Conservation (phyloP, 2,888 invertebrate species). For the Hypercompe scribonia region DNA sequence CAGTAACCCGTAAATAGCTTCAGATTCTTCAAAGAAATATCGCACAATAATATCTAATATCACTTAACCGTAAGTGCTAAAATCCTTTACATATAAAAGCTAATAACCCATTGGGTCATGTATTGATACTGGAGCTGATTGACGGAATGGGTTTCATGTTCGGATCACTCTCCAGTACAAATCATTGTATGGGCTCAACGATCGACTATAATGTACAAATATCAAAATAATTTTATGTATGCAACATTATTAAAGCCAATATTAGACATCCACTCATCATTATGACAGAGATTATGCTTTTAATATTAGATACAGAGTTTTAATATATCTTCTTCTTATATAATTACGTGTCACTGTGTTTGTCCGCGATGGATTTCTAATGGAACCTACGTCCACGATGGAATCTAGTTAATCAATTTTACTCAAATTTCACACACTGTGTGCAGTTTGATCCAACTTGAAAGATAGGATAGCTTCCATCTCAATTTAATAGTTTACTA, state of each 20-base stretch:
- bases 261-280: neutral
- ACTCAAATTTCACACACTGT: too few species aligned
- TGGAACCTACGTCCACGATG: too few species aligned
- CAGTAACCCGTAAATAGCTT: conserved; percentile 11
- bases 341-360: too few species aligned
- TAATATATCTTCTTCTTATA: too few species aligned
- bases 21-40: conserved; percentile 9
- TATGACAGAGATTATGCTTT: too few species aligned
- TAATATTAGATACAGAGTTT: too few species aligned
- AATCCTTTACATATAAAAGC: conserved; percentile 9
- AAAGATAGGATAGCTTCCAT: too few species aligned
- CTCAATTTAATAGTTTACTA: too few species aligned
- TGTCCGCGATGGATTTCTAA: too few species aligned
- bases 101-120: conserved; percentile 6
- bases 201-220: neutral
- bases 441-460: too few species aligned
- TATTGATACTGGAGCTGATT: conserved; percentile 15
- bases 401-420: too few species aligned
- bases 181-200: neutral
- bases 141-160: conserved; percentile 14
- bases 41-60: neutral
- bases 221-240: neutral
- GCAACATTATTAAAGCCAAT: neutral
- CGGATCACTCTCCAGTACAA: conserved; percentile 6
- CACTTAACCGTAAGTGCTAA: neutral